Base-by-base conservation (phyloP, 2,888 invertebrate species). In the Eubasilissa splendida region DNA sequence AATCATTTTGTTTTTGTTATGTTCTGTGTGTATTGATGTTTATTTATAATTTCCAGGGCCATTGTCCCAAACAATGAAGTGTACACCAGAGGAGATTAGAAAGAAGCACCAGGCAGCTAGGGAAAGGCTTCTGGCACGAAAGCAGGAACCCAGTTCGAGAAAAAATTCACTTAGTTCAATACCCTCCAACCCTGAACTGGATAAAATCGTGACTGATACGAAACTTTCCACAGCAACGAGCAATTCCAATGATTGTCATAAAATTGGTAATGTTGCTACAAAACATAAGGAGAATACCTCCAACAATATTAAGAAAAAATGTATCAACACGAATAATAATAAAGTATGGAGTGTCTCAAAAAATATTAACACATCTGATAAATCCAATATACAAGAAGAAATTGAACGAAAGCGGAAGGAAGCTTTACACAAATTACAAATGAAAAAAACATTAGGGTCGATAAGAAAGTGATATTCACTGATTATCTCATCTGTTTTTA, bases 71-170 rank as follows among this genome's bases (percentile, higher is more conserved):
- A 33, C 63, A 12, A 82, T 78, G 84, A 87, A 87, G 85, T 92
- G 91, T 85, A 91, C 92, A 33, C 90, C 91, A 58, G 91, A 92
- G 83, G 93, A 93, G 87, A 93, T 94, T 74, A 92, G 92, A 86
- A 90, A 88, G 85, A 93, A 93, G 85, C 90, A 92, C 82, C 87
- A 90, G 82, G 90, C 91, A 85, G 94, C 94, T 1, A 88, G 91
- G 86, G 92, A 92, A 85, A 92, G 89, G 85, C 87, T 93, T 14
- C 86, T 92, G 84, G 90, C 91, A 0, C 93, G 73, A 14, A 79
- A 78, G 60, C 56, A 56, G 14, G 77, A 77, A 42, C 68, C 68
- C 0, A 10, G 33, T 31, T 65, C 70, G 11, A 71, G 53, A 22
- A 78, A 71, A 77, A 31, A 7, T 42, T 73, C 31, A 8, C 71